phyloP scores from a whole-genome alignment of 1,140 invertebrate species.

The Danaus melanippus region DNA sequence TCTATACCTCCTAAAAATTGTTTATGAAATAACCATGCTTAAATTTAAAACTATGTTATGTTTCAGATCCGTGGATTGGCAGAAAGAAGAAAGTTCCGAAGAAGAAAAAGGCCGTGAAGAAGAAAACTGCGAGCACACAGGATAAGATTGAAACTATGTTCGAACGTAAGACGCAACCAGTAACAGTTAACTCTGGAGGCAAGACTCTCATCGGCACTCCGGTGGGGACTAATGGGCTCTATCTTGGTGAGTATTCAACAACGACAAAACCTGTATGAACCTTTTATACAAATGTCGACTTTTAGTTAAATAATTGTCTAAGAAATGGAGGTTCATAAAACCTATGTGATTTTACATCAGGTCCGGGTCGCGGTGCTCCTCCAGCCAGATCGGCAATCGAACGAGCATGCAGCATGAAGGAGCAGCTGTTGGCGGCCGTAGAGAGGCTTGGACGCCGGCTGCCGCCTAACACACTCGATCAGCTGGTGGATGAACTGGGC shows the following conservation, averaged over 20 bases:
- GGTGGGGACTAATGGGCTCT: slow-evolving; percentile 64
- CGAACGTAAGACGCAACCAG: slow-evolving; percentile 70
- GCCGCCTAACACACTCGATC: slow-evolving; percentile 98
- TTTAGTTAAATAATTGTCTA: no score
- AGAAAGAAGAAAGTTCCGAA: slow-evolving; percentile 81
- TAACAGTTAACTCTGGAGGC: slow-evolving; percentile 43
- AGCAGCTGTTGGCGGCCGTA: slow-evolving; percentile 89
- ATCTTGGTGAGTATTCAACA: slow-evolving; percentile 36
- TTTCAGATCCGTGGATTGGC: slow-evolving; percentile 86
- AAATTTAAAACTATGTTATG: slow-evolving; percentile 27
- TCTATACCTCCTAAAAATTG: neutral
- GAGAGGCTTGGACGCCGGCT: slow-evolving; percentile 90
- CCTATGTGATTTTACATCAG: slow-evolving; percentile 14
- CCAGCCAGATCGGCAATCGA: slow-evolving; percentile 88
- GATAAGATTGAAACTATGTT: slow-evolving; percentile 83
- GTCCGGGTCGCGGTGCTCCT: slow-evolving; percentile 43
- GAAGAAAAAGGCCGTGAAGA: slow-evolving; percentile 79
- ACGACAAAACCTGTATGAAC: no score
- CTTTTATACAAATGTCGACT: no score
- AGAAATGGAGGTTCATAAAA: no score
- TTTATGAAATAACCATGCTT: neutral
- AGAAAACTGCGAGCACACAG: slow-evolving; percentile 79
- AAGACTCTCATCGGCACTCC: slow-evolving; percentile 53
- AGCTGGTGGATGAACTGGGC: slow-evolving; percentile 97
- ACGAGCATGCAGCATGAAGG: slow-evolving; percentile 92